phyloP scores from a whole-genome alignment of 2,888 invertebrate species.

The Cinara cedri region DNA sequence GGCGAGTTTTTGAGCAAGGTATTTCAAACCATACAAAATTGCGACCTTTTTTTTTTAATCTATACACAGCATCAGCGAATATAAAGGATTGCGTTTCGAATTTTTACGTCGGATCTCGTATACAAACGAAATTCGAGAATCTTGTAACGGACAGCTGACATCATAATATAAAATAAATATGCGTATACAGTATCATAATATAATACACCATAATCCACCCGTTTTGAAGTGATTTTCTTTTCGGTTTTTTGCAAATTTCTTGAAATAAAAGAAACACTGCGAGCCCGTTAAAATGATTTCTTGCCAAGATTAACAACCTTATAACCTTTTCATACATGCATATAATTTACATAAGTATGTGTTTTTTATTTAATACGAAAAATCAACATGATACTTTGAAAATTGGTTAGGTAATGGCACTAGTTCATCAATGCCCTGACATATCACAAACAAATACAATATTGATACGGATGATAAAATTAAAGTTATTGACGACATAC shows the following conservation, averaged over 20 bases:
- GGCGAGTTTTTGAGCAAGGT: background rate
- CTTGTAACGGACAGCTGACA: background rate
- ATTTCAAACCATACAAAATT: conserved; percentile 31
- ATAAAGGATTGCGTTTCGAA: conserved; percentile 32
- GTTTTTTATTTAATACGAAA: too few relatives aligned
- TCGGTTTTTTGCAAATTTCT: background rate
- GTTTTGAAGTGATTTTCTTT: background rate
- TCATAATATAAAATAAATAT: too few relatives aligned
- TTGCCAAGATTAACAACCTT: background rate
- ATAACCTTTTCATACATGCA: background rate
- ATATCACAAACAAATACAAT: too few relatives aligned
- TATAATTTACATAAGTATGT: too few relatives aligned
- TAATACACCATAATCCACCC: background rate
- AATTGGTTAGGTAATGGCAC: too few relatives aligned
- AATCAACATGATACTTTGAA: too few relatives aligned
- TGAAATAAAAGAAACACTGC: background rate
- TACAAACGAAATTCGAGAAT: conserved; percentile 1
- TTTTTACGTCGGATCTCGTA: background rate
- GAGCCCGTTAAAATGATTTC: background rate
- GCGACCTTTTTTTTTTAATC: conserved; percentile 27
- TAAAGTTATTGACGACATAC: too few relatives aligned
- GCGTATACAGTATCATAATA: too few relatives aligned
- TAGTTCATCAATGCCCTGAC: too few relatives aligned
- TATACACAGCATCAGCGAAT: background rate
- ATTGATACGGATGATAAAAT: too few relatives aligned